Evolutionary conservation across 2,888 invertebrate species (phyloP), one percentile per base, ranked within the genome.

Genomic region (Campoplex capitator): DNA sequence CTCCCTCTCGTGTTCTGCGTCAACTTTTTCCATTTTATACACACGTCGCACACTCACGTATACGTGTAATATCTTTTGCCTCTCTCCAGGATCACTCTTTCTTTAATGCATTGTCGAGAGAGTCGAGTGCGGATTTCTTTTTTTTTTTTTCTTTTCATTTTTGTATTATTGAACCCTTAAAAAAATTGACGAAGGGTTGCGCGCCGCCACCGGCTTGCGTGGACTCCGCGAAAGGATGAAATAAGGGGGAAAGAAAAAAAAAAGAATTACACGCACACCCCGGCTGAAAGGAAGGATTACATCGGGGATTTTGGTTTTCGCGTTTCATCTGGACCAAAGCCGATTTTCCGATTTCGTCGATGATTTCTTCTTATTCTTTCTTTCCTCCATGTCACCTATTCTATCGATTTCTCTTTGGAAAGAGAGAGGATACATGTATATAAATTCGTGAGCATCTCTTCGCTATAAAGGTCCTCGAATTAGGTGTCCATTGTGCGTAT

Each of bases 251-350:
- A 83, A 65, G 83, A 78, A 62, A 83, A 65, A 83, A 90, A 90
- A 91, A 91, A 91, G 92, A 92, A 91, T 91, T 86, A 89, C 91
- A 89, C 91, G 91, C 92, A 77, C 91, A 77, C 68, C 38, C 54
- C 23, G 68, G 70, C 82, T 93, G 92, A 94, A 94, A 93, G 91
- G 91, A 92, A 90, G 93, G 94, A 94, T 94, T 94, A 94, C 94
- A 94, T 90, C 88, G 90, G 92, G 94, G 94, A 94, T 94, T 94
- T 94, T 93, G 94, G 94, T 94, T 94, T 93, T 93, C 92, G 91
- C 92, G 92, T 93, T 92, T 93, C 92, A 92, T 91, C 90, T 90
- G 92, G 91, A 90, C 92, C 88, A 94, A 94, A 94, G 93, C 94
- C 93, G 94, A 94, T 94, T 94, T 94, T 92, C 93, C 92, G 94